These are phyloP conservation scores for Limosa lapponica DNA, from an alignment of 2,797 vertebrate species.

Conservation along the genomic window DNA sequence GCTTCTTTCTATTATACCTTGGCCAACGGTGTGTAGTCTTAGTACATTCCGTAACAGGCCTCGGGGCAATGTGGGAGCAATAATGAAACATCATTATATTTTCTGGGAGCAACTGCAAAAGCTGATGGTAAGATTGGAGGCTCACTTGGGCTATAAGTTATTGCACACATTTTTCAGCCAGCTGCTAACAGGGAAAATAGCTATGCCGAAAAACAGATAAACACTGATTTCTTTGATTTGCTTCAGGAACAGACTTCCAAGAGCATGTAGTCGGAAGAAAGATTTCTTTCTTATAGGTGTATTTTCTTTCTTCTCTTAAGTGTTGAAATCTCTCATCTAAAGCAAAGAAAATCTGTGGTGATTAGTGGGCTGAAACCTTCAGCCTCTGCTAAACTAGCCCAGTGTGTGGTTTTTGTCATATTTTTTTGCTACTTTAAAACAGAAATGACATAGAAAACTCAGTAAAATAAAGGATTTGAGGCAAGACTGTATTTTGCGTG, in stretches of 20 bases:
- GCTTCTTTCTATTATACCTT: neutral
- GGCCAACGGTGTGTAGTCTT: neutral
- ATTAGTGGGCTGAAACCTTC: neutral
- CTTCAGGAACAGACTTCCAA: neutral
- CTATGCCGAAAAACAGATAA: neutral
- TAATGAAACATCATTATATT: neutral
- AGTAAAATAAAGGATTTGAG: neutral
- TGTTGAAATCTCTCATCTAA: neutral
- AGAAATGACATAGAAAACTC: neutral
- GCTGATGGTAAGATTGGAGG: neutral
- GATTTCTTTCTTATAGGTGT: neutral
- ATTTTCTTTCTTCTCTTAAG: neutral
- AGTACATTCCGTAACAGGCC: neutral
- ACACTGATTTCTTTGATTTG: neutral
- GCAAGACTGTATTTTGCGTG: neutral
- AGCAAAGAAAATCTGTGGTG: neutral
- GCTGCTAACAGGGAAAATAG: neutral
- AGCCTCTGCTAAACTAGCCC: neutral
- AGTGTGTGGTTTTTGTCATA: neutral
- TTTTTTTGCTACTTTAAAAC: neutral
- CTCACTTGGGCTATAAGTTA: neutral
- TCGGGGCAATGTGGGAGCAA: neutral
- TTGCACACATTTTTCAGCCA: neutral
- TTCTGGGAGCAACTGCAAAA: slow-evolving; percentile 3
- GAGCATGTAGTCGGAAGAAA: neutral